A percentile compares a stretch with the other conserved stretches of the same genome.
phyloP scores from a whole-genome alignment of 2,113 vertebrate genomes.

The Gobiocypris rarus region DNA sequence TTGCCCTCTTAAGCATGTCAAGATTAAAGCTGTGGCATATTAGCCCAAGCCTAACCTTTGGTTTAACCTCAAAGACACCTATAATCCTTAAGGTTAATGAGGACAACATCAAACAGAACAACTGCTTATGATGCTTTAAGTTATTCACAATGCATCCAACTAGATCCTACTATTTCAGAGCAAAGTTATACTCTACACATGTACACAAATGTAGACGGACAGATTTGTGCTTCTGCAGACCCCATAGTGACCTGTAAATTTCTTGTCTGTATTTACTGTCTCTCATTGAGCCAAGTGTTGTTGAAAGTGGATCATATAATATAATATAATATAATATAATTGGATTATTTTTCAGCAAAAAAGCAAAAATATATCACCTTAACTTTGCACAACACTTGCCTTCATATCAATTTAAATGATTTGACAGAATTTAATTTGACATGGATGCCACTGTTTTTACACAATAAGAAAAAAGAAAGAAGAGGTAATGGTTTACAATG shows the following conservation, averaged over 20 bases:
- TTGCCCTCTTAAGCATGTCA: conserved; percentile 25
- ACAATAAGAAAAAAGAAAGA: background rate
- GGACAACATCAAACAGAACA: background rate
- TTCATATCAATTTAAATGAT: background rate
- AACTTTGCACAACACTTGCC: background rate
- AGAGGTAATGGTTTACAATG: background rate
- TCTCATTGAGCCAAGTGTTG: background rate
- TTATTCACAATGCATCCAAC: background rate
- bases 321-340: too few species aligned
- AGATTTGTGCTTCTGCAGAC: background rate
- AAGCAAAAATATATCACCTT: too few species aligned
- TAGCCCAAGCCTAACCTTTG: conserved; percentile 1
- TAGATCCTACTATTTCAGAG: background rate
- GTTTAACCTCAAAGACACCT: conserved; percentile 12
- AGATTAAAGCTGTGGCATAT: conserved; percentile 35
- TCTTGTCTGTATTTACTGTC: too few species aligned
- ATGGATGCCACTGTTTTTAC: background rate
- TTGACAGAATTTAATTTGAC: background rate
- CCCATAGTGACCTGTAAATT: background rate
- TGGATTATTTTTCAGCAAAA: too few species aligned
- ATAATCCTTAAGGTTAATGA: conserved; percentile 22
- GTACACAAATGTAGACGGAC: background rate
- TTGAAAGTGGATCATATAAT: too few species aligned
- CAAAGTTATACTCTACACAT: background rate
- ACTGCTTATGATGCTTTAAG: background rate